Conservation (phyloP, 2,888 invertebrate species). For the Loripinus fragilis region DNA sequence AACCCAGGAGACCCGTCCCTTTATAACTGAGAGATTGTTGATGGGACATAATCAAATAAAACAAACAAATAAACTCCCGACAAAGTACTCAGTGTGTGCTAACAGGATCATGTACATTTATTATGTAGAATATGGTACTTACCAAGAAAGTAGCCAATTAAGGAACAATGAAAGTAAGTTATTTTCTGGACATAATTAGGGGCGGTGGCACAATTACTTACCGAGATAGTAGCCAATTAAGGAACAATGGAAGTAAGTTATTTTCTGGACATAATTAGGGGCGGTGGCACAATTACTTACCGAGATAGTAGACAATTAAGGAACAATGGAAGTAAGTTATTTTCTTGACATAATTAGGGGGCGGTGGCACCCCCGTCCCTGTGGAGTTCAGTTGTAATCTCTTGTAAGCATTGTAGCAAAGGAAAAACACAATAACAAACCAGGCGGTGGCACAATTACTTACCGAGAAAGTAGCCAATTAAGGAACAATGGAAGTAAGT, state of each 20-base stretch:
- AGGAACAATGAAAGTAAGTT: constrained; percentile 99
- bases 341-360: constrained; percentile 83
- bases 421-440: constrained; percentile 96
- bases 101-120: no score
- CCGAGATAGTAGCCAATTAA: constrained; percentile 98
- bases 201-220: no score
- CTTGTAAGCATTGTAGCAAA: constrained; percentile 98
- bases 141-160: constrained; percentile 98
- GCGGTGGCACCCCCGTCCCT: constrained; percentile 86
- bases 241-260: constrained; percentile 99
- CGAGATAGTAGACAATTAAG: constrained; percentile 97
- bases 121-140: no score
- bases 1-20: no score
- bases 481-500: constrained; percentile 99
- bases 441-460: no score
- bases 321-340: constrained; percentile 98
- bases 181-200: constrained; percentile 83
- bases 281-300: no score
- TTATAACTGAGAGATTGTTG: no score
- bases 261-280: constrained; percentile 83
- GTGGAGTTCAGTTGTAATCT: constrained; percentile 90
- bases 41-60: no score
- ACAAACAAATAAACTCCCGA: no score
- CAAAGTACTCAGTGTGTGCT: no score
- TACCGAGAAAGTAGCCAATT: constrained; percentile 97